Evolutionary conservation across 2,797 vertebrate genomes (phyloP).

Genomic region (Microcaecilia unicolor): DNA sequence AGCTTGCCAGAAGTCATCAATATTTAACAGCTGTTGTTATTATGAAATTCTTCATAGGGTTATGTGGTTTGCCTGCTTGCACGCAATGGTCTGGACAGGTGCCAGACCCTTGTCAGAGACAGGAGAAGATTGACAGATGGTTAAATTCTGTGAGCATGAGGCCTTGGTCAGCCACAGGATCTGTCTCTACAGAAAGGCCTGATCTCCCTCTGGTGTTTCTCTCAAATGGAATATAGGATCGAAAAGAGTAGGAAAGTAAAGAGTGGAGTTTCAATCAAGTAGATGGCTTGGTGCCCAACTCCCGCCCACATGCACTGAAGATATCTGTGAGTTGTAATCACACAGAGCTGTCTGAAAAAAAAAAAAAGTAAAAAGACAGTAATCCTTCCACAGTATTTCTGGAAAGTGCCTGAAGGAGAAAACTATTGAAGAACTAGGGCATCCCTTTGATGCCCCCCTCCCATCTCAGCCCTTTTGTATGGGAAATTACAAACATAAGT

Average conservation of each 20-base stretch:
- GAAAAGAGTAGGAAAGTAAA: neutral
- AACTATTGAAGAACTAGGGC: slow-evolving; percentile 29
- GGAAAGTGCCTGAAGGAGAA: slow-evolving; percentile 5
- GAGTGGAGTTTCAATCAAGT: slow-evolving; percentile 36
- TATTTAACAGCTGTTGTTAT: slow-evolving; percentile 98
- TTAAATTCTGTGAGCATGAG: slow-evolving; percentile 76
- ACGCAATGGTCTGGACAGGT: slow-evolving; percentile 80
- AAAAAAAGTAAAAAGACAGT: too few species aligned
- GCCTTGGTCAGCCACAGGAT: slow-evolving; percentile 70
- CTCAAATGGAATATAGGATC: slow-evolving; percentile 42
- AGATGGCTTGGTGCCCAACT: slow-evolving; percentile 53
- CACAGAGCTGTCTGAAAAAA: slow-evolving; percentile 46
- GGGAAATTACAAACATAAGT: neutral
- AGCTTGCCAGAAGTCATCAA: slow-evolving; percentile 72
- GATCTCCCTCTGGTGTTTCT: slow-evolving; percentile 36
- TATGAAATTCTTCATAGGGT: slow-evolving; percentile 90
- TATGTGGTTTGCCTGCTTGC: slow-evolving; percentile 81
- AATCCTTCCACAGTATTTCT: too few species aligned
- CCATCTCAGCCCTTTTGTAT: too few species aligned
- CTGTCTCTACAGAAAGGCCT: slow-evolving; percentile 26
- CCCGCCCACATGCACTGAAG: slow-evolving; percentile 33
- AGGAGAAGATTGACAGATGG: slow-evolving; percentile 76
- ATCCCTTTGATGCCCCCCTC: slow-evolving; percentile 11
- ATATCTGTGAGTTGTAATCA: slow-evolving; percentile 44
- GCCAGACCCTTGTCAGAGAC: slow-evolving; percentile 73